Base-by-base conservation (phyloP, 1,140 invertebrate species). In the Arion vulgaris region DNA sequence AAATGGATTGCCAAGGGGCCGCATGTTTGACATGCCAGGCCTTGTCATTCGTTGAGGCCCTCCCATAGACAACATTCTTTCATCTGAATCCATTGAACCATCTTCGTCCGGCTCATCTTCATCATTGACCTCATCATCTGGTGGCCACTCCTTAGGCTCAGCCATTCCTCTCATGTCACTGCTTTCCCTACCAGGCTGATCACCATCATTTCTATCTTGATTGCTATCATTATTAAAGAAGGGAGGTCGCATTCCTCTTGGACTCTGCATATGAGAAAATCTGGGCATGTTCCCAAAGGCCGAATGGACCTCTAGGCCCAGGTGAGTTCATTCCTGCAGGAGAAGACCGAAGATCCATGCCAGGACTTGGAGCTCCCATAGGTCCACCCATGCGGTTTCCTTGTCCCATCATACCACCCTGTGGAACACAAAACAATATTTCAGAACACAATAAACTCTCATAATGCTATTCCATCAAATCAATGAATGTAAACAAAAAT, bases 121-220 rank as follows among this genome's bases (percentile, higher is more conserved):
- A 19, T 32, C 77, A 79, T 79, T 79, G 23, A 79, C 77, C 36
- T 79, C 77, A 68, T 79, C 77, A 79, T 79, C 77, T 79, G 77
- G 77, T 51, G 77, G 77, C 77, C 77, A 79, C 57, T 79, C 77
- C 38, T 79, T 79, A 57, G 77, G 51, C 38, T 79, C 77, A 38
- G 57, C 57, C 53, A 41, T n/a, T 2, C 2, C 36, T 23, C 77
- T 36, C 53, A 66, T 79, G 51, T 79, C 77, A 79, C 57, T 36
- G 34, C 68, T 57, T 39, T 19, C 57, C 32, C 66, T 68, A 2
- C 36, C 77, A 66, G 32, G 15, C 51, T 66, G 51, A 28, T 79
- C 57, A 32, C 34, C 41, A 36, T 77, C 75, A n/a, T n/a, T n/a
- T n/a, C n/a, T n/a, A n/a, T n/a, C n/a, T n/a, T 77, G 26, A 34